A percentile compares a stretch with the other conserved stretches of the same genome.
Conservation (phyloP, 2,113 vertebrate genomes). For the Suricata suricatta region DNA sequence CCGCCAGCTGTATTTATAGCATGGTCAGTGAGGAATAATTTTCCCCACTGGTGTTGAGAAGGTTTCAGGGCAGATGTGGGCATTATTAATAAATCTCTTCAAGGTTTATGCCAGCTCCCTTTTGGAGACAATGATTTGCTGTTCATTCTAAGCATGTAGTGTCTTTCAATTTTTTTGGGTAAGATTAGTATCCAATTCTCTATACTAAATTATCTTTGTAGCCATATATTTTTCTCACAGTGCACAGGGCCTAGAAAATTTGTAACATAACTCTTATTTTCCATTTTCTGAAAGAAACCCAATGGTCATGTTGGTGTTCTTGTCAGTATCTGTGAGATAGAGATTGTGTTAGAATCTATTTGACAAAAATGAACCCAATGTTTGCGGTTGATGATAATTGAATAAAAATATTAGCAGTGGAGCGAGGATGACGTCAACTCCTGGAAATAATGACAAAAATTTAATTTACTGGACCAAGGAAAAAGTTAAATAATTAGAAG, state of each 20-base stretch:
- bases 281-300: slow-evolving; percentile 32
- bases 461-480: background rate
- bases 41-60: background rate
- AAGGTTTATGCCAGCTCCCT: background rate
- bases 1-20: background rate
- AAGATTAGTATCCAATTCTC: slow-evolving; percentile 58
- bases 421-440: background rate
- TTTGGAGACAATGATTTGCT: slow-evolving; percentile 50
- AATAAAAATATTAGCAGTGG: background rate
- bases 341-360: background rate
- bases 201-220: slow-evolving; percentile 54
- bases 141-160: background rate
- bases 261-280: slow-evolving; percentile 23
- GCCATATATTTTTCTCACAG: slow-evolving; percentile 19
- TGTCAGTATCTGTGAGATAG: background rate
- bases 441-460: background rate
- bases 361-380: background rate
- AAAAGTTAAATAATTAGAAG: background rate
- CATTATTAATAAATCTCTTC: slow-evolving; percentile 55
- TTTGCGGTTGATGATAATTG: background rate
- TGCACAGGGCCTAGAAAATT: slow-evolving; percentile 1
- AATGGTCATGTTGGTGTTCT: background rate
- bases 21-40: background rate
- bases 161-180: background rate
- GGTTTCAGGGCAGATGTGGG: background rate